Conservation (phyloP, 2,113 vertebrate genomes). For the mouse (Mus musculus) region GRCm39 chr11:54233001-54233500, state of each 20-base stretch:
- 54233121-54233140: conserved; percentile 36
- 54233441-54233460: background rate
- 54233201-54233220: background rate
- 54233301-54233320: background rate
- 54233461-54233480: background rate
- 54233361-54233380: background rate
- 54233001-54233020: background rate
- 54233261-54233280: background rate
- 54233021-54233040: conserved; percentile 28
- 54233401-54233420: background rate
- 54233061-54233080: background rate
- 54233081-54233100: conserved; percentile 16
- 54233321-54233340: background rate
- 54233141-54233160: background rate
- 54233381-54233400: background rate
- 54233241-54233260: background rate
- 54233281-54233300: background rate
- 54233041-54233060: background rate
- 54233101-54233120: background rate
- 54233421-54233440: background rate
- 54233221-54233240: background rate
- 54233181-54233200: background rate
- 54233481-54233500: background rate
- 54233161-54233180: background rate
- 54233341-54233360: background rate